Evolutionary conservation across 2,888 invertebrate genomes (phyloP).

Genomic region (Yponomeuta plumbellus): DNA sequence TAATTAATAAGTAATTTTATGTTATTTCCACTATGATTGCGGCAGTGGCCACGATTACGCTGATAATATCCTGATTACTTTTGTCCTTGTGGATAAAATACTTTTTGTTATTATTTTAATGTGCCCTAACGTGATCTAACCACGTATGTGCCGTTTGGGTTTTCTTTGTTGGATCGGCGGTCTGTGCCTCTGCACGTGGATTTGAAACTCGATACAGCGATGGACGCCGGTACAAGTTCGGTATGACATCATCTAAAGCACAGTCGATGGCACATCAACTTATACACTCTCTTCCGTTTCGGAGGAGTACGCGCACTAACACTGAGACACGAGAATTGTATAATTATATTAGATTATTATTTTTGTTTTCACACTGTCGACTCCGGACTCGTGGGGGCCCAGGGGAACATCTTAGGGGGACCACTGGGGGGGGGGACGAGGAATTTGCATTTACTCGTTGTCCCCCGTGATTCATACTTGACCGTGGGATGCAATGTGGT

Average conservation of each 20-base stretch:
- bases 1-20: background rate
- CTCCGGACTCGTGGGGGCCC: too few relatives aligned
- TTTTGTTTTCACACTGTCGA: too few relatives aligned
- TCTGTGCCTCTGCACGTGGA: background rate
- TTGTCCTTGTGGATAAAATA: background rate
- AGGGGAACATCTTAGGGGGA: too few relatives aligned
- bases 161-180: background rate
- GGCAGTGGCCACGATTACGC: background rate
- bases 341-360: too few relatives aligned
- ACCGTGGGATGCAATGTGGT: too few relatives aligned
- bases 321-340: too few relatives aligned
- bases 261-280: background rate
- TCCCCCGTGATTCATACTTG: too few relatives aligned
- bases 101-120: background rate
- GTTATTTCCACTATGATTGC: background rate
- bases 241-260: background rate
- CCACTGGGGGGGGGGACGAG: too few relatives aligned
- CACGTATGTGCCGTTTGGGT: background rate
- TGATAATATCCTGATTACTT: background rate
- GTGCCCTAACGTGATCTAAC: background rate
- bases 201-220: background rate
- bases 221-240: background rate
- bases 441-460: too few relatives aligned
- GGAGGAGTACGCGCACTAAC: too few relatives aligned
- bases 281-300: too few relatives aligned